Conservation (phyloP, 2,113 vertebrate genomes). For the Fregata magnificens region DNA sequence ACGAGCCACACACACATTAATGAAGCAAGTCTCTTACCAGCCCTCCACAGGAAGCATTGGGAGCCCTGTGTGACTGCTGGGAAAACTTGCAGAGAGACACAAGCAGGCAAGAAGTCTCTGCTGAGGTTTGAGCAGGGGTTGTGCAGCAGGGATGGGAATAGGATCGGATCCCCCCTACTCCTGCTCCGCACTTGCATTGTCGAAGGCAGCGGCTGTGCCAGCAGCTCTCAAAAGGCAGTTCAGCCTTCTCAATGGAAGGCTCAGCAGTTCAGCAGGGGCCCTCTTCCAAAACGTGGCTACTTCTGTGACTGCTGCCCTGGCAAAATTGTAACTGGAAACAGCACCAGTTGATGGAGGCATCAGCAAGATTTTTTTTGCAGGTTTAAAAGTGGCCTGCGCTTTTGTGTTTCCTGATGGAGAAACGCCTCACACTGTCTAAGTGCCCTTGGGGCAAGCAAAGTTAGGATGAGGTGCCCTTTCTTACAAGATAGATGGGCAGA, state of each 20-base stretch:
- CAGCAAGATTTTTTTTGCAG: neutral
- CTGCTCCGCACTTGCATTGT: rapidly evolving
- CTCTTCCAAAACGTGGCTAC: neutral
- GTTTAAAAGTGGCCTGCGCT: neutral
- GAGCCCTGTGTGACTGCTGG: rapidly evolving
- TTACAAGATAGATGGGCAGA: neutral
- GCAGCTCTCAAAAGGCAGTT: neutral
- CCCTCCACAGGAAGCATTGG: neutral
- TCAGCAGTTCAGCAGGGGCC: neutral
- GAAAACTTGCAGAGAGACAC: neutral
- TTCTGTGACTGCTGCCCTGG: neutral
- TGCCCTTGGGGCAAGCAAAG: neutral
- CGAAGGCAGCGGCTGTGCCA: neutral
- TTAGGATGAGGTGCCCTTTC: rapidly evolving
- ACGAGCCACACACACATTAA: neutral
- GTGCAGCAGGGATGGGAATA: neutral
- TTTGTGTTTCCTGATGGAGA: neutral
- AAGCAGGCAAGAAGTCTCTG: neutral
- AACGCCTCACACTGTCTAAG: rapidly evolving
- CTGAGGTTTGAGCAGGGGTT: neutral
- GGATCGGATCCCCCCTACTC: rapidly evolving
- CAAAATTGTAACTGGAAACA: neutral
- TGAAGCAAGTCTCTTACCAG: neutral
- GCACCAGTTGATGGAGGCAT: neutral
- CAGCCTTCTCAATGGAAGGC: neutral